Percentiles rank a stretch among this genome's conserved stretches.
Conservation (phyloP, 2,888 invertebrate genomes). For the Tetranychus truncatus region DNA sequence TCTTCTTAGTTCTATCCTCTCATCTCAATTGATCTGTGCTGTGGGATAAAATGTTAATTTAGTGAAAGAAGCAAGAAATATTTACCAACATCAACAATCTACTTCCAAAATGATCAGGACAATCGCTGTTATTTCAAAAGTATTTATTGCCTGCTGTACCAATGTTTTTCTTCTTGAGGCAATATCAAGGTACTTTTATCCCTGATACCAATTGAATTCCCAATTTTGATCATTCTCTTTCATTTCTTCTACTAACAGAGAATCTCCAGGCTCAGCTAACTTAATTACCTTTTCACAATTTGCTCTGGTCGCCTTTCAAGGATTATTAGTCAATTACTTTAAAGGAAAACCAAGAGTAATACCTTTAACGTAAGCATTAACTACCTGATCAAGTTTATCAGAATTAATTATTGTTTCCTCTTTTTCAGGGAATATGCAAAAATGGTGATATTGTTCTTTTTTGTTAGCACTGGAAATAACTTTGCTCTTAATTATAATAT, state of each 20-base stretch:
- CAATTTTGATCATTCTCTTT: neutral
- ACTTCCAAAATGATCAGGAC: neutral
- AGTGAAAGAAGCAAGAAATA: neutral
- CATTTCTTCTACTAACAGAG: neutral
- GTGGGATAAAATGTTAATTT: neutral
- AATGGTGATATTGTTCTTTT: constrained; percentile 34
- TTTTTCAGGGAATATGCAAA: constrained; percentile 36
- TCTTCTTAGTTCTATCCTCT: neutral
- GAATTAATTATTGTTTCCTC: constrained; percentile 50
- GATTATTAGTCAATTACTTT: constrained; percentile 68
- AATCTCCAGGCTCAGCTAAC: constrained; percentile 64
- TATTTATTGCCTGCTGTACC: constrained; percentile 19
- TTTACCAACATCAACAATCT: neutral
- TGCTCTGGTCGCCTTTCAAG: constrained; percentile 68
- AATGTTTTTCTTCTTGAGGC: constrained; percentile 19
- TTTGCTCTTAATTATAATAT: constrained; percentile 91
- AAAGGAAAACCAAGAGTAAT: constrained; percentile 40
- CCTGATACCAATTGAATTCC: neutral
- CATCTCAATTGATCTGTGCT: neutral
- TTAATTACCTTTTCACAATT: constrained; percentile 90
- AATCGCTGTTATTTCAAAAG: constrained; percentile 11
- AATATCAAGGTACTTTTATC: constrained; percentile 25
- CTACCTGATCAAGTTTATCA: constrained; percentile 30
- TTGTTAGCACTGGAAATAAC: constrained; percentile 42
- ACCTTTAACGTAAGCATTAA: neutral